These are phyloP conservation scores for Aquatica leii DNA, from an alignment of 2,888 invertebrate species.

Conservation along the genomic window DNA sequence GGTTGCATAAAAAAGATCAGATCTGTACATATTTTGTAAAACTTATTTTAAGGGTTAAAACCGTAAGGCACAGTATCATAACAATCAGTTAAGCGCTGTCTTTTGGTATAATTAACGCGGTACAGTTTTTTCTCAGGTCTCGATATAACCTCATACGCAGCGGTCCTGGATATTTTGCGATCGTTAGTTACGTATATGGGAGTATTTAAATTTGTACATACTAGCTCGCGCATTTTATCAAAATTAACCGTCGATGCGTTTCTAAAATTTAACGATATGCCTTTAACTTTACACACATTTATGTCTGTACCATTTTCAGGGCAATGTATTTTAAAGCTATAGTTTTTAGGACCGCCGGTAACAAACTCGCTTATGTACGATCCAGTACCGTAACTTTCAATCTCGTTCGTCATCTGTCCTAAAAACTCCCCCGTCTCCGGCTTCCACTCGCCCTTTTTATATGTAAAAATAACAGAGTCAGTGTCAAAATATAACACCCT, in stretches of 20 bases:
- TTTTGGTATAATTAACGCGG: no score
- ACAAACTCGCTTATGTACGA: constrained; percentile 51
- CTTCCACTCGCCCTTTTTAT: background rate
- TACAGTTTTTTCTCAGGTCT: no score
- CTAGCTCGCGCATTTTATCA: background rate
- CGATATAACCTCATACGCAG: no score
- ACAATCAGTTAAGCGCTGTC: no score
- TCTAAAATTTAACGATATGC: constrained; percentile 13
- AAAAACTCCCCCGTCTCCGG: constrained; percentile 23
- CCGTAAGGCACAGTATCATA: no score
- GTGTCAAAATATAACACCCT: background rate
- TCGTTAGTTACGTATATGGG: no score
- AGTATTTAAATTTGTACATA: no score
- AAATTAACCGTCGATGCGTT: background rate
- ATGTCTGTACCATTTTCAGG: background rate
- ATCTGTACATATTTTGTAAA: no score
- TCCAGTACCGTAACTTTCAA: constrained; percentile 43
- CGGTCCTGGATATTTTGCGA: no score
- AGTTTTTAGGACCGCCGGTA: constrained; percentile 18
- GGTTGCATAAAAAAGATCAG: no score
- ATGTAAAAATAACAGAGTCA: background rate
- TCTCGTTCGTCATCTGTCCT: constrained; percentile 54
- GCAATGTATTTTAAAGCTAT: constrained; percentile 11
- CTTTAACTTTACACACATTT: constrained; percentile 10
- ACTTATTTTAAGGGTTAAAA: no score